A percentile compares a stretch with the other conserved stretches of the same genome.
These are phyloP conservation scores for Dreissena polymorpha DNA, from an alignment of 1,140 invertebrate genomes.

Conservation along the genomic window DNA sequence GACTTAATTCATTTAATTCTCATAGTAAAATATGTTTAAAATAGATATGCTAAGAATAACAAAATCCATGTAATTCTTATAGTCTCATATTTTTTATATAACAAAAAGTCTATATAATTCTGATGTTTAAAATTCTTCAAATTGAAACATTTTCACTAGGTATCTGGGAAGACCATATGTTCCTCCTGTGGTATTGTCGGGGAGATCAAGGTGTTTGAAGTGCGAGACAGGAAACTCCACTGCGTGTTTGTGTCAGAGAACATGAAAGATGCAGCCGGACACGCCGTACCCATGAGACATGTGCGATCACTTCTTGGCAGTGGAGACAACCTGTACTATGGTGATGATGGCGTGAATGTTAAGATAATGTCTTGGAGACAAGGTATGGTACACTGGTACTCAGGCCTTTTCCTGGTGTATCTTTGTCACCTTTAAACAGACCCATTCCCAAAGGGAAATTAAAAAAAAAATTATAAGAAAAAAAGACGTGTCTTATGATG, in stretches of 20 bases:
- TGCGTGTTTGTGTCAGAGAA: conserved; percentile 70
- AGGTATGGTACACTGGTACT: conserved; percentile 66
- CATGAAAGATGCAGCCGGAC: conserved; percentile 41
- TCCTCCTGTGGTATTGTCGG: conserved; percentile 58
- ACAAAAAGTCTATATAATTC: neutral
- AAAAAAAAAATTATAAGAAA: no score
- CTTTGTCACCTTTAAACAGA: no score
- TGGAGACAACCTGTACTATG: conserved; percentile 62
- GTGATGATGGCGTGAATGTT: conserved; percentile 75
- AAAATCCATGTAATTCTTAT: neutral
- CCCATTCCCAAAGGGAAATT: no score
- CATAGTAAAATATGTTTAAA: no score
- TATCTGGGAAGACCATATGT: conserved; percentile 14
- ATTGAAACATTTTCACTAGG: conserved; percentile 14
- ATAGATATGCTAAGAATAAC: neutral
- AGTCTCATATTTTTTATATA: neutral
- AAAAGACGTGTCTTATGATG: no score
- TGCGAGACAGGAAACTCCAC: conserved; percentile 57
- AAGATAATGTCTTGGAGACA: conserved; percentile 75
- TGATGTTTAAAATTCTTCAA: neutral
- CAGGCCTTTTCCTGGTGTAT: no score
- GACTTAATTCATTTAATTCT: no score
- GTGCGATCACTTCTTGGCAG: conserved; percentile 60
- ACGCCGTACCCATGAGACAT: conserved; percentile 48
- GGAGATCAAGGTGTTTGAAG: conserved; percentile 69